Conservation (phyloP, 2,888 invertebrate genomes). For the Penaeus monodon region DNA sequence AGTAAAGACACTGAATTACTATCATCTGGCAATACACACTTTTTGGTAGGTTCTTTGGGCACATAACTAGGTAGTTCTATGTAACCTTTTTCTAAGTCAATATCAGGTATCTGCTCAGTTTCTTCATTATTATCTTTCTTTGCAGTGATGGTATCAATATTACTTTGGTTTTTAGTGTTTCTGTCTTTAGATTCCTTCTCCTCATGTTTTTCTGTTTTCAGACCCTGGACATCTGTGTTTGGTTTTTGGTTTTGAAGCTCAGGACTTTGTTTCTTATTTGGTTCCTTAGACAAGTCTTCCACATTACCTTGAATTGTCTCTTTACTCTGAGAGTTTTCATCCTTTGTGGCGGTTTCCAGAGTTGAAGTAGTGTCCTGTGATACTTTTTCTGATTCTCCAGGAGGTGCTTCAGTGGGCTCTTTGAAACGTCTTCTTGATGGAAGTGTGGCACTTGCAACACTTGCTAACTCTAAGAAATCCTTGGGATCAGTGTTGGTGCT, state of each 20-base stretch:
- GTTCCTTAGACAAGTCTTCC: too few species aligned
- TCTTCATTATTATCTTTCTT: neutral
- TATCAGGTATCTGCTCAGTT: neutral
- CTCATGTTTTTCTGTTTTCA: neutral
- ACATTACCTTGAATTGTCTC: too few species aligned
- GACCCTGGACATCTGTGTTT: neutral
- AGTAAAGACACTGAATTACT: too few species aligned
- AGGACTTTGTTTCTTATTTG: neutral
- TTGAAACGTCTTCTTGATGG: slow-evolving; percentile 18
- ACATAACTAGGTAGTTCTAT: slow-evolving; percentile 49
- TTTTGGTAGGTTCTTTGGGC: slow-evolving; percentile 1
- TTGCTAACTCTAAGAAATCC: slow-evolving; percentile 67
- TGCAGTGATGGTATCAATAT: neutral
- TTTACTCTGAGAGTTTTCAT: too few species aligned
- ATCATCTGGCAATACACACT: too few species aligned
- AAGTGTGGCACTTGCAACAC: slow-evolving; percentile 27
- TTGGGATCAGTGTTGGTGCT: slow-evolving; percentile 61
- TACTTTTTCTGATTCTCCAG: too few species aligned
- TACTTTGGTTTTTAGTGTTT: neutral
- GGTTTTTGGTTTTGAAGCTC: too few species aligned
- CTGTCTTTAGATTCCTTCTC: neutral
- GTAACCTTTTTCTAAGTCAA: slow-evolving; percentile 28
- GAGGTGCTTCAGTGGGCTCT: neutral
- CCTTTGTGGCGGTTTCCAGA: too few species aligned
- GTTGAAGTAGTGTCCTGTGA: too few species aligned